Base-by-base conservation (phyloP, 2,797 vertebrate genomes). In the Sebastolobus alascanus region DNA sequence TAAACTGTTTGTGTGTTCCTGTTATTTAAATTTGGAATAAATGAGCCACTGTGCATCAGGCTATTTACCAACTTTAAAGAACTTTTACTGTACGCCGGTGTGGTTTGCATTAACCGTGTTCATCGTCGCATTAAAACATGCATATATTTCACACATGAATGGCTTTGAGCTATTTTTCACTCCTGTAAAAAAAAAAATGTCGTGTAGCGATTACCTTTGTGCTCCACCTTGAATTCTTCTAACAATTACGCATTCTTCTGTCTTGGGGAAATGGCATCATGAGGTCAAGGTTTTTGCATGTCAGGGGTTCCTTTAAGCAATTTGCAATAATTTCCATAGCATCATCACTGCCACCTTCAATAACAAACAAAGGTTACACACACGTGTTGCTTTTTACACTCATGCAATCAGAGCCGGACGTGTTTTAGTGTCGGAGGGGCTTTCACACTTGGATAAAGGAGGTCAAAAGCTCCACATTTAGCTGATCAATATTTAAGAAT, bases 311-410 rank as follows among this genome's bases (percentile, higher is more conserved):
- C 92, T 94, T 95, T 94, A 93, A 94, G 93, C 93, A 95, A 96
- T 96, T 96, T 96, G 94, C 94, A 96, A 94, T 94, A 78, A 96
- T 96, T 96, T 96, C 95, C 95, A 95, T 95, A 94, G 93, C 93
- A 94, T 96, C 92, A 93, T 92, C 94, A 93, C 77, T 89, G 83
- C 89, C 91, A 90, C 90, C 90, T 91, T 93, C 94, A 95, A 95
- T 94, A 96, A 94, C 95, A 95, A 93, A 94, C 94, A 96, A 18
- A 95, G 95, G 93, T 96, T 94, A 94, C 75, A 76, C 88, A 85
- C 85, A 84, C 89, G 74, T 86, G 79, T 77, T 73, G 79, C 86
- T 83, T 87, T 82, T 86, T 87, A 88, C 74, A 68, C 83, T 69
- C 82, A 65, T 64, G 29, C 86, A 88, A 84, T 90, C 83, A 70